phyloP scores from a whole-genome alignment of 1,140 invertebrate genomes.

The Gonioctena quinquepunctata region DNA sequence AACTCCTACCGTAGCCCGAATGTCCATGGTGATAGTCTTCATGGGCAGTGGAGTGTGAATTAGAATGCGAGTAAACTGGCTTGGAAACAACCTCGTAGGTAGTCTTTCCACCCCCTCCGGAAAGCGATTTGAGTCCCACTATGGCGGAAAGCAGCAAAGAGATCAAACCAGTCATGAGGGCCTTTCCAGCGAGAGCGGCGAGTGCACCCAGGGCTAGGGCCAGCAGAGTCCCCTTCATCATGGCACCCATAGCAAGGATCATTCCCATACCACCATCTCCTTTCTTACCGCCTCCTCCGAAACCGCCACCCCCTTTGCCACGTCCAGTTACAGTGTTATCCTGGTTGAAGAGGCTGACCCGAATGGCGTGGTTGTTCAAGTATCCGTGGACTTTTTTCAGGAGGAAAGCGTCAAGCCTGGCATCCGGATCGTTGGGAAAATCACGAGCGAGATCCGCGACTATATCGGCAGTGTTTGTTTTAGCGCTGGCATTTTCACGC shows the following conservation, averaged over 20 bases:
- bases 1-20: constrained; percentile 61
- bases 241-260: constrained; percentile 62
- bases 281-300: constrained; percentile 57
- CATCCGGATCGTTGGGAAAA: constrained; percentile 75
- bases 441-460: constrained; percentile 73
- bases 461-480: constrained; percentile 66
- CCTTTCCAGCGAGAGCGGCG: constrained; percentile 80
- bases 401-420: constrained; percentile 75
- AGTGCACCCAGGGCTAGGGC: constrained; percentile 75
- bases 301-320: constrained; percentile 58
- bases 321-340: constrained; percentile 57
- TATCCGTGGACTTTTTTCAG: constrained; percentile 72
- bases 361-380: constrained; percentile 72
- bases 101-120: constrained; percentile 70
- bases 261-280: constrained; percentile 64
- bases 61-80: constrained; percentile 72
- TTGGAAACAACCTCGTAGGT: constrained; percentile 84
- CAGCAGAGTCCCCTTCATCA: constrained; percentile 75
- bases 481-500: constrained; percentile 63
- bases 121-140: constrained; percentile 74
- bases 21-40: constrained; percentile 67
- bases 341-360: constrained; percentile 65
- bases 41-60: constrained; percentile 70
- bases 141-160: constrained; percentile 77
- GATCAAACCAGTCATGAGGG: constrained; percentile 80